Percentiles rank a stretch among this genome's conserved stretches.
phyloP scores from a whole-genome alignment of 2,888 invertebrate genomes.

The Emmelina monodactyla region DNA sequence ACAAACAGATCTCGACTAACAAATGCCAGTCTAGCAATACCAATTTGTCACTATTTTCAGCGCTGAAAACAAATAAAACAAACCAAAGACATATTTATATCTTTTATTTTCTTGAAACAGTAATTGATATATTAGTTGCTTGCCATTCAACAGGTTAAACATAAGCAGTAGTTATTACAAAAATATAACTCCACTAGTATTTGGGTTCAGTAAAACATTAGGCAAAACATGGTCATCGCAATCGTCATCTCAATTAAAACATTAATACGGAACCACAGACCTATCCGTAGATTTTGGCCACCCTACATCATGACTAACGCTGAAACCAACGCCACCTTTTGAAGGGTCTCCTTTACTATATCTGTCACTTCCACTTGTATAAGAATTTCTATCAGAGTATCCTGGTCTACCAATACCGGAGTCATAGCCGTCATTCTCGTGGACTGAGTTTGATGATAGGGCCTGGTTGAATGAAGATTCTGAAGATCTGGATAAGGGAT shows the following conservation, averaged over 20 bases:
- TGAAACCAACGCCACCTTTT: slow-evolving; percentile 29
- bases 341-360: slow-evolving; percentile 9
- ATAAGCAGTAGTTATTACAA: background rate
- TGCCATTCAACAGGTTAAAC: no score
- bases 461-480: slow-evolving; percentile 18
- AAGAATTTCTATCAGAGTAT: slow-evolving; percentile 12
- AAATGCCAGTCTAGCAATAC: background rate
- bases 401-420: slow-evolving; percentile 15
- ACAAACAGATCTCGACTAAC: background rate
- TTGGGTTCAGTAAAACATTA: no score
- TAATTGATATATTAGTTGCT: no score
- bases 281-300: slow-evolving; percentile 11
- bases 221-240: background rate
- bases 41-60: slow-evolving; percentile 19
- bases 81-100: background rate
- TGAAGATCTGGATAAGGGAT: slow-evolving; percentile 4
- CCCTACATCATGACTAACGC: slow-evolving; percentile 26
- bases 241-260: background rate
- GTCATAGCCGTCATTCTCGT: slow-evolving; percentile 15
- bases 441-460: slow-evolving; percentile 14
- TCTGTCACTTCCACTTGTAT: slow-evolving; percentile 9
- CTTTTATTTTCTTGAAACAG: background rate
- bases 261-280: slow-evolving; percentile 7
- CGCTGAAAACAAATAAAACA: slow-evolving; percentile 33
- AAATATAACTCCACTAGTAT: no score